phyloP scores from a whole-genome alignment of 2,888 invertebrate genomes.

The Anthophora plumipes region DNA sequence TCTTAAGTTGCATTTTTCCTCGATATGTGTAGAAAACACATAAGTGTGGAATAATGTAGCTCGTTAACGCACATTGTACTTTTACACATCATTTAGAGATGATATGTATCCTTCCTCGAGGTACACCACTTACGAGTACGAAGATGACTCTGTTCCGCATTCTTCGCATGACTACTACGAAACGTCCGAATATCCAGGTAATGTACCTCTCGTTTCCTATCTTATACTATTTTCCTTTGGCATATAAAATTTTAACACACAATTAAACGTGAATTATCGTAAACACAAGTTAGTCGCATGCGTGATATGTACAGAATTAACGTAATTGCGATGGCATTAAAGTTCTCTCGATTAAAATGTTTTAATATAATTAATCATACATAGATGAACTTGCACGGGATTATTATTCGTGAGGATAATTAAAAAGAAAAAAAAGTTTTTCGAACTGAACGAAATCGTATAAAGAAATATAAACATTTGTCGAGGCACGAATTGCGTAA shows the following conservation, averaged over 20 bases:
- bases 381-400: constrained; percentile 18
- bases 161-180: constrained; percentile 85
- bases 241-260: constrained; percentile 25
- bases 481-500: constrained; percentile 24
- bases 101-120: constrained; percentile 79
- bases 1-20: background rate
- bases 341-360: constrained; percentile 26
- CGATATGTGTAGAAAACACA: background rate
- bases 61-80: constrained; percentile 10
- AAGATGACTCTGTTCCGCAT: constrained; percentile 81
- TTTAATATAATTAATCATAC: constrained; percentile 56
- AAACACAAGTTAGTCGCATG: constrained; percentile 22
- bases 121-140: constrained; percentile 82
- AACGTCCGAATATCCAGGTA: constrained; percentile 84
- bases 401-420: constrained; percentile 24
- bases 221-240: constrained; percentile 23
- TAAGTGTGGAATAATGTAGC: background rate
- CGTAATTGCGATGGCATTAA: constrained; percentile 22
- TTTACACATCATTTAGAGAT: constrained; percentile 68
- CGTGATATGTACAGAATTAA: constrained; percentile 19
- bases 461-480: constrained; percentile 32
- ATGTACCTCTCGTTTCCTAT: constrained; percentile 55
- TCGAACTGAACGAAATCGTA: constrained; percentile 20
- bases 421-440: constrained; percentile 20
- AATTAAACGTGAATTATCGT: constrained; percentile 22